These are phyloP conservation scores for Ichneumoninae sp. DNA, from an alignment of 2,888 invertebrate genomes.

Conservation along the genomic window DNA sequence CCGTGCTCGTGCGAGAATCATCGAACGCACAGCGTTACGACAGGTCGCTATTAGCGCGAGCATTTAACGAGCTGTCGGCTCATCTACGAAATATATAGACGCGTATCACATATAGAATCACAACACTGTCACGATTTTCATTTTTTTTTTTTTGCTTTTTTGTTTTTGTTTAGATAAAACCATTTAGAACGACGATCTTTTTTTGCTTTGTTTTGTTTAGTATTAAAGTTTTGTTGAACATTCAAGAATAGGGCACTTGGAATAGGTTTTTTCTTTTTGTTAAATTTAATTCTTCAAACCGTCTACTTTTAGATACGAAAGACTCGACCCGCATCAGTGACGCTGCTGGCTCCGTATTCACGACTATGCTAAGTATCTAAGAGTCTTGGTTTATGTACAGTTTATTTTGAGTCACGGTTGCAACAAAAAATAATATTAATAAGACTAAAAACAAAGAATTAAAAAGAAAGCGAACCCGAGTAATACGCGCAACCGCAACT, in stretches of 20 bases:
- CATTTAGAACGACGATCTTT: conserved; percentile 74
- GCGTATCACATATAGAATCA: conserved; percentile 83
- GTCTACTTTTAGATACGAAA: conserved; percentile 70
- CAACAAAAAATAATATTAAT: conserved; percentile 19
- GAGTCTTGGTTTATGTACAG: conserved; percentile 61
- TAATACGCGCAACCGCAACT: conserved; percentile 27
- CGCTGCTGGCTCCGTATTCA: conserved; percentile 29
- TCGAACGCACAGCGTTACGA: conserved; percentile 41
- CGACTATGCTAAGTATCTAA: conserved; percentile 67
- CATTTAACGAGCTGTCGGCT: conserved; percentile 45
- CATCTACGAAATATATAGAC: conserved; percentile 70
- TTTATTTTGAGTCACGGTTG: conserved; percentile 46
- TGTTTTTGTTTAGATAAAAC: conserved; percentile 72
- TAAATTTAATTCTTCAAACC: conserved; percentile 56
- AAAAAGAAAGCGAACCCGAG: conserved; percentile 15
- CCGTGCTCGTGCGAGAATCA: conserved; percentile 42
- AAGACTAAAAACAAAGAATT: conserved; percentile 15
- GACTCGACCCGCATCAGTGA: conserved; percentile 64
- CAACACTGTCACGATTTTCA: conserved; percentile 80
- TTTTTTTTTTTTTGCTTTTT: conserved; percentile 63
- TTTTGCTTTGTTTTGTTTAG: conserved; percentile 50
- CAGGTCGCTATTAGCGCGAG: conserved; percentile 25
- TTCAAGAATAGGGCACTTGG: conserved; percentile 82
- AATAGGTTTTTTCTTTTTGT: conserved; percentile 72
- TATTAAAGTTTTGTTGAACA: conserved; percentile 77